Base-by-base conservation (phyloP, 2,888 invertebrate genomes). In the Acronicta leporina region DNA sequence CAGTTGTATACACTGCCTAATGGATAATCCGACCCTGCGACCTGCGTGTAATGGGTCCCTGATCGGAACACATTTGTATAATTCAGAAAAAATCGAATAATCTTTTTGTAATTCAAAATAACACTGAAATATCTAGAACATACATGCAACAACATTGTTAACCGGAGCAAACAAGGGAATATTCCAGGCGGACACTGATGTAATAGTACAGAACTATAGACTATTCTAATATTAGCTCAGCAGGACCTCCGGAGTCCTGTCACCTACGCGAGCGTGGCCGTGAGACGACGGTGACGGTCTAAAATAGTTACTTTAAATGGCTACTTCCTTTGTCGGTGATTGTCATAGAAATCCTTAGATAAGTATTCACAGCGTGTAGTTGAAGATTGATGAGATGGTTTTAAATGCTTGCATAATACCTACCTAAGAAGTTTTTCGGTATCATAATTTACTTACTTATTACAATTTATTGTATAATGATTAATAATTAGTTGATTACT, bases 291-390 rank as follows among this genome's bases (percentile, higher is more conserved):
- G n/a, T n/a, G 56, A 66, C 78, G 82, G 80, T 84, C 85, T 83
- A 84, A 89, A 88, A 89, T 88, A 87, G 87, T 84, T 69, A 69
- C 69, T 75, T 83, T 86, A 90, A 89, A 87, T 84, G 82, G 75
- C 63, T 68, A 82, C 86, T 87, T 90, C 90, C 89, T 87, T 64
- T 61, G 62, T 41, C 66, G 42, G 57, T 59, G 63, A 72, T 73
- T 71, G 73, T 75, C 46, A 68, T 62, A 70, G 65, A 63, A 73
- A 68, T 67, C 48, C 45, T 48, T 69, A 49, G 57, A 62, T 20
- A n/a, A n/a, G n/a, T 64, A 55, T 61, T 54, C 47, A 50, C 62
- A 57, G 30, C 51, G 38, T 45, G 40, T 46, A 20, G n/a, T 9
- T 15, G 27, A 15, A n/a, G 42, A 20, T 16, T 30, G 27, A n/a